A percentile compares a stretch with the other conserved stretches of the same genome.
Conservation (phyloP, 2,113 vertebrate genomes). For the Ptychochromis oligacanthus region DNA sequence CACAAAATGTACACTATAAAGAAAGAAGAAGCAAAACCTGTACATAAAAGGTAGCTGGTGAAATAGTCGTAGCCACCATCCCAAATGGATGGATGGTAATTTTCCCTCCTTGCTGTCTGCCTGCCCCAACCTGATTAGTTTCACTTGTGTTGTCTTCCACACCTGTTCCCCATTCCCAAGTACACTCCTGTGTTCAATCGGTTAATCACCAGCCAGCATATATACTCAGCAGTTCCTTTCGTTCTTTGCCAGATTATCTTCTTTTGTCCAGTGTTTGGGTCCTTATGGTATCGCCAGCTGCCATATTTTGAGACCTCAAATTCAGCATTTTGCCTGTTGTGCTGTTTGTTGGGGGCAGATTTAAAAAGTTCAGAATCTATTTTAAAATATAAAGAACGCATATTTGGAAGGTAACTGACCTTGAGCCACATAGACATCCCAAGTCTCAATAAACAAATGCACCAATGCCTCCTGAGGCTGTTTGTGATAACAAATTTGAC, state of each 20-base stretch:
- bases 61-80: too few species aligned
- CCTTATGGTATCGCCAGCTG: not conserved
- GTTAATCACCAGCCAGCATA: not conserved
- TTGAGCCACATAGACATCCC: too few species aligned
- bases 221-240: not conserved
- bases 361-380: not conserved
- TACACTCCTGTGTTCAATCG: not conserved
- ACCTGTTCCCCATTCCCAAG: fast-evolving
- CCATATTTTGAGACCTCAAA: too few species aligned
- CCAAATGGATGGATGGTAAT: too few species aligned
- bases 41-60: not conserved
- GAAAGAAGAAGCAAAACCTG: not conserved
- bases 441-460: not conserved
- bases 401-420: too few species aligned
- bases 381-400: not conserved
- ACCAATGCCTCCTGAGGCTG: fast-evolving
- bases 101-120: not conserved
- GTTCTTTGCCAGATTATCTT: not conserved
- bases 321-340: too few species aligned
- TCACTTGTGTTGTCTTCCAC: not conserved
- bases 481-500: not conserved
- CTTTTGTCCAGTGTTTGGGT: too few species aligned
- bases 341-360: not conserved
- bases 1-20: too few species aligned
- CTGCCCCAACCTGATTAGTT: not conserved